These are phyloP conservation scores for Allophyes oxyacanthae DNA, from an alignment of 2,888 invertebrate genomes.

Conservation along the genomic window DNA sequence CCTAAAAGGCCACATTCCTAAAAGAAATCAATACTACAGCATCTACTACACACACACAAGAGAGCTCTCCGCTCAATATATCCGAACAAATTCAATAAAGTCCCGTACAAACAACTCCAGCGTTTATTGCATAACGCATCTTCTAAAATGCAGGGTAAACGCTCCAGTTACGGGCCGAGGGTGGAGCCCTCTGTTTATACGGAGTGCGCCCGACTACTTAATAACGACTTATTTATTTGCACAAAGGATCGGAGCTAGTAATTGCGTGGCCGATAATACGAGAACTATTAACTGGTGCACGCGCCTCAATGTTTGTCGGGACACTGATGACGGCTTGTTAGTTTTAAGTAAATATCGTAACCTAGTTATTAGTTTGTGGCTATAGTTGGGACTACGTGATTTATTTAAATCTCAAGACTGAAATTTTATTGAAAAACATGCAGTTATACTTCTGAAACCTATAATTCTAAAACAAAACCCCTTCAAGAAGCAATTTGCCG, in stretches of 20 bases:
- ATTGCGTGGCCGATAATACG: conserved; percentile 77
- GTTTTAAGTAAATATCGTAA: conserved; percentile 34
- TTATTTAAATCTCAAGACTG: no score
- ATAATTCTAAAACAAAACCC: no score
- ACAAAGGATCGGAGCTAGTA: conserved; percentile 73
- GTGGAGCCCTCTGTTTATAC: conserved; percentile 72
- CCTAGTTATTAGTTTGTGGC: conserved; percentile 1
- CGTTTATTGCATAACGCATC: conserved; percentile 68
- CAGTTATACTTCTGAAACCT: no score
- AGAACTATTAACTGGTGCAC: conserved; percentile 76
- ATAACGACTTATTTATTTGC: conserved; percentile 82
- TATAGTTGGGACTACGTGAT: no score
- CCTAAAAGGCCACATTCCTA: no score
- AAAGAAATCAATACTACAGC: not conserved
- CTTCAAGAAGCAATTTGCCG: no score
- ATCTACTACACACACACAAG: not conserved
- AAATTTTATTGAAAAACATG: no score
- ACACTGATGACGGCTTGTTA: conserved; percentile 44
- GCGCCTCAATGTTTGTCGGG: conserved; percentile 54
- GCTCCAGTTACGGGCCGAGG: conserved; percentile 48
- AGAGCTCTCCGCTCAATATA: conserved; percentile 46
- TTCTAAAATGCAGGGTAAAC: conserved; percentile 57
- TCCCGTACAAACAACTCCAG: conserved; percentile 58
- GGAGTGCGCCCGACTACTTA: conserved; percentile 71
- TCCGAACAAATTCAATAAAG: conserved; percentile 72